Conservation (phyloP, 2,113 vertebrate species). For the Eulacestoma nigropectus region DNA sequence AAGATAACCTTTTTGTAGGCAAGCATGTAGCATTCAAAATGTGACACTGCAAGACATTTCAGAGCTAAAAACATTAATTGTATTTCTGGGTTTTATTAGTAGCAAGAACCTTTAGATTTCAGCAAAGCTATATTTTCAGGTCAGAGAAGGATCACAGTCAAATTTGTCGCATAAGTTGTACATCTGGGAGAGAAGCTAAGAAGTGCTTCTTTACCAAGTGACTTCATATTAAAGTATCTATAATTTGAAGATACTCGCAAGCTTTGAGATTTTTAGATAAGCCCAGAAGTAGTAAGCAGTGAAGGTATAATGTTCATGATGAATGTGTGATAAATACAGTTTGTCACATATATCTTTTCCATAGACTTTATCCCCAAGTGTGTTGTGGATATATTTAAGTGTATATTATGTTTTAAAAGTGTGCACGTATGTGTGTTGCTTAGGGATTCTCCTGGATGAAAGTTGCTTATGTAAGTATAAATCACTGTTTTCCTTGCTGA, state of each 20-base stretch:
- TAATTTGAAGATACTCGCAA: background rate
- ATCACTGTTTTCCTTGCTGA: conserved; percentile 45
- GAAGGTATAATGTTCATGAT: background rate
- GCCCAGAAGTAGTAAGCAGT: background rate
- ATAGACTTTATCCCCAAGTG: background rate
- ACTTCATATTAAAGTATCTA: background rate
- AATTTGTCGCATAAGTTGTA: background rate
- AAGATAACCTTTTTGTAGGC: background rate
- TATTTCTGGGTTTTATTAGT: background rate
- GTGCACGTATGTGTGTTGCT: background rate
- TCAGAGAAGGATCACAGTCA: background rate
- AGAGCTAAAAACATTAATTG: background rate
- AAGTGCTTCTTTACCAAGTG: background rate
- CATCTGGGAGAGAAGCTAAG: background rate
- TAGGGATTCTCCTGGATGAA: conserved; percentile 21
- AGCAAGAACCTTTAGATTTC: background rate
- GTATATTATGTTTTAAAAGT: background rate
- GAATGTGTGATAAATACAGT: background rate
- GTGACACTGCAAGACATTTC: background rate
- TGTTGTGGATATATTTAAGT: background rate
- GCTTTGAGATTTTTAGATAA: background rate
- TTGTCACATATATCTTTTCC: background rate
- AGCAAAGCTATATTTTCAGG: background rate
- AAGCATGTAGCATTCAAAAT: background rate
- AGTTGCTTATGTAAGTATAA: conserved; percentile 61